A percentile compares a stretch with the other conserved stretches of the same genome.
Conservation (phyloP, 2,113 vertebrate species). For the Mesitornis unicolor region DNA sequence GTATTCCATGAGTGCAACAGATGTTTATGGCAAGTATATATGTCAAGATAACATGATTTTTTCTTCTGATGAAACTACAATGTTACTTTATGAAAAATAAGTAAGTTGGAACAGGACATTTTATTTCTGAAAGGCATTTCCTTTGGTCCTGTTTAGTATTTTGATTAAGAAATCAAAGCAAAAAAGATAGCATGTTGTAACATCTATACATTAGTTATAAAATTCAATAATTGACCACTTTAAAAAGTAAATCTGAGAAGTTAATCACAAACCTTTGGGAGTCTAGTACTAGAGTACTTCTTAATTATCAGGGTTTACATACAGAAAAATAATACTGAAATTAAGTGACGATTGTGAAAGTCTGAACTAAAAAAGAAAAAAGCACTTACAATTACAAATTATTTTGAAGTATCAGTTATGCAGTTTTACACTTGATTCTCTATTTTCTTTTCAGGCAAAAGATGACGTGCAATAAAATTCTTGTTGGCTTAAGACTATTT, state of each 20-base stretch:
- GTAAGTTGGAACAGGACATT: neutral
- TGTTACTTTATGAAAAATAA: neutral
- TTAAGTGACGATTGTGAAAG: neutral
- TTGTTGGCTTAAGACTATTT: neutral
- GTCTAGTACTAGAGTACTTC: neutral
- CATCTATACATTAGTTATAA: neutral
- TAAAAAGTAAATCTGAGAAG: neutral
- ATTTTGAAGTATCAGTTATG: neutral
- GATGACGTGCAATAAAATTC: neutral
- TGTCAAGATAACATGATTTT: neutral
- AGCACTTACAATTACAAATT: neutral
- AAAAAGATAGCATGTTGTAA: neutral
- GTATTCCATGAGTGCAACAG: neutral
- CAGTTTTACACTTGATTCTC: neutral
- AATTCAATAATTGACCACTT: neutral
- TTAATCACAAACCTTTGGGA: neutral
- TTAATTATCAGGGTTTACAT: neutral
- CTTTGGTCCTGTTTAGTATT: neutral
- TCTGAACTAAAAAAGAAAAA: neutral
- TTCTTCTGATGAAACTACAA: neutral
- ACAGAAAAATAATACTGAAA: neutral
- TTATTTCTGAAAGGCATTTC: neutral
- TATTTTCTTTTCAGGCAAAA: neutral
- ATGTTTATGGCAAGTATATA: neutral
- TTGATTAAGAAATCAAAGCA: neutral